These are phyloP conservation scores for Lacanobia oleracea DNA, from an alignment of 2,888 invertebrate genomes.

Conservation along the genomic window DNA sequence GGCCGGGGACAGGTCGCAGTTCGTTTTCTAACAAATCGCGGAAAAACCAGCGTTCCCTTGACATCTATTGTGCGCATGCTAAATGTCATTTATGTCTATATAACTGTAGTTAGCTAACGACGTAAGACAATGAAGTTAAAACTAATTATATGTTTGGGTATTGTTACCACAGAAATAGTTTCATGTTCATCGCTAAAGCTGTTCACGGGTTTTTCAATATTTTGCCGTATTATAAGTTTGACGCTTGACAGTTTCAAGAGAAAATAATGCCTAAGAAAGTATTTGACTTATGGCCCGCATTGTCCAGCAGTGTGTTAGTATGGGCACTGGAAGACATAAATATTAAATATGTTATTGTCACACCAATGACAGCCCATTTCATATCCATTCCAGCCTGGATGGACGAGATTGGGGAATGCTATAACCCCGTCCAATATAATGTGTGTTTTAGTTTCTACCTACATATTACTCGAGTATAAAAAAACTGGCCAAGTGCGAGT, in stretches of 20 bases:
- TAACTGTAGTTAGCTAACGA: neutral
- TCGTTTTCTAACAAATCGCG: conserved; percentile 59
- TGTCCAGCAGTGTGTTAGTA: too few relatives aligned
- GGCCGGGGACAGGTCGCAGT: conserved; percentile 60
- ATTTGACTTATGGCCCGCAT: neutral
- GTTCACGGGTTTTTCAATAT: too few relatives aligned
- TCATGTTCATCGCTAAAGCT: too few relatives aligned
- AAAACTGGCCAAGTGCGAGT: too few relatives aligned
- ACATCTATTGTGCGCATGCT: conserved; percentile 60
- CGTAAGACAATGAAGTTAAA: conserved; percentile 24
- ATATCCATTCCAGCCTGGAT: too few relatives aligned
- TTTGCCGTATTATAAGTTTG: too few relatives aligned
- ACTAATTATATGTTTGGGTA: conserved; percentile 13
- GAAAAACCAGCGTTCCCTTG: conserved; percentile 66
- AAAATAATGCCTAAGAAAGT: neutral
- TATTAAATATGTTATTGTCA: neutral
- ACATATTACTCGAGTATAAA: too few relatives aligned
- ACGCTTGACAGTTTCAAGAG: neutral
- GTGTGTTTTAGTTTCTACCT: too few relatives aligned
- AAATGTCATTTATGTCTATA: conserved; percentile 40
- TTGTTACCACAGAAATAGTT: neutral
- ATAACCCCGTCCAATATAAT: too few relatives aligned
- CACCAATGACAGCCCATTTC: too few relatives aligned
- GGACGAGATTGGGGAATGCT: too few relatives aligned
- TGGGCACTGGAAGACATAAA: neutral